Conservation (phyloP, 2,797 vertebrate species). For the Neopelma chrysocephalum region DNA sequence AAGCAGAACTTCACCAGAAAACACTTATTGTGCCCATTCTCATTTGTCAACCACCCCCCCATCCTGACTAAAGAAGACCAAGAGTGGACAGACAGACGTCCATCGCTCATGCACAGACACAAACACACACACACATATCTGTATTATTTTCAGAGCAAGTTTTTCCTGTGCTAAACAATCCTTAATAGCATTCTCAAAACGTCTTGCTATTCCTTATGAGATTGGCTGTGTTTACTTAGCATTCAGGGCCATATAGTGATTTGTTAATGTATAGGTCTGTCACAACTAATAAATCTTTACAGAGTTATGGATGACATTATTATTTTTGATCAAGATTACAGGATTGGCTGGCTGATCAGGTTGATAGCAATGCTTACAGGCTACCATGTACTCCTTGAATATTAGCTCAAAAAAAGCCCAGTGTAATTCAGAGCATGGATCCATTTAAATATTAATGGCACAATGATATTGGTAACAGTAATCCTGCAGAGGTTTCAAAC, state of each 20-base stretch:
- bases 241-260: slow-evolving; percentile 46
- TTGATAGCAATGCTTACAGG: slow-evolving; percentile 33
- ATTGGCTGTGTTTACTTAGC: background rate
- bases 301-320: slow-evolving; percentile 68
- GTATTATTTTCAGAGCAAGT: background rate
- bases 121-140: background rate
- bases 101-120: background rate
- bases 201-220: background rate
- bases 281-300: slow-evolving; percentile 68
- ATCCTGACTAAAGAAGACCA: background rate
- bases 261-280: slow-evolving; percentile 66
- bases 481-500: background rate
- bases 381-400: slow-evolving; percentile 19
- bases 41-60: background rate
- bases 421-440: slow-evolving; percentile 36
- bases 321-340: slow-evolving; percentile 73
- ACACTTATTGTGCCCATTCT: background rate
- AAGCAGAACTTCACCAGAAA: background rate
- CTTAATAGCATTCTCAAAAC: background rate
- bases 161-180: background rate
- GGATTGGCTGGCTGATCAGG: slow-evolving; percentile 6
- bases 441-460: slow-evolving; percentile 66
- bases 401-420: background rate
- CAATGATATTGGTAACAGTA: slow-evolving; percentile 13
- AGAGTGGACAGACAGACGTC: background rate